Base-by-base conservation (phyloP, 2,113 vertebrate genomes). In the Octodon degus region DNA sequence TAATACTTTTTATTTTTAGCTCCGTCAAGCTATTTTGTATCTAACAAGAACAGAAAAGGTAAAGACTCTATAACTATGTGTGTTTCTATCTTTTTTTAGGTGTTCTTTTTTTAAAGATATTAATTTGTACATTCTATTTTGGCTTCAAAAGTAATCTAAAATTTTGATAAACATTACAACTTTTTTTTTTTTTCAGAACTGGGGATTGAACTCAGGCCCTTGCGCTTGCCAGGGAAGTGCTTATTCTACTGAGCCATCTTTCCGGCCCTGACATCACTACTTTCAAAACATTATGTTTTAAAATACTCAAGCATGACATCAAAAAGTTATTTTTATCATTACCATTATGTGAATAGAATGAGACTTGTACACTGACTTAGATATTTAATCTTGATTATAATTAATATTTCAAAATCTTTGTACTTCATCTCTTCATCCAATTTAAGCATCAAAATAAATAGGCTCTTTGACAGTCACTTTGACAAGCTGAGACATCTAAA, bases 361-460 rank as follows among this genome's bases (percentile, higher is more conserved):
- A 90, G 25, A 85, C 17, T 50, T 86, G 9, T 65, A 77, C 10
- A 58, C 20, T 74, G 53, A 90, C 63, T 93, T 90, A 62, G 9
- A 82, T 8, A 91, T 92, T 40, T 60, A 70, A 72, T 68, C 25
- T 92, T 93, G 3, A 93, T 89, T 93, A 90, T 84, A 95, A 76
- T 93, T 94, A 92, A 82, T 72, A 77, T 86, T 92, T 97, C 93
- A 92, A 89, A 70, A 76, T 94, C 37, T 95, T 90, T 72, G 19
- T 68, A 74, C 72, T 79, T 89, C 92, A 67, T 37, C n/a, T 92
- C 9, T 43, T 47, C 53, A n/a, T 95, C 83, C 94, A 89, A 94
- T 87, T 94, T 89, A 79, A 13, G 80, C 47, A 95, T 84, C 40
- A 90, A 95, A 96, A 93, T 90, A 86, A 95, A 80, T 74, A 91